These are phyloP conservation scores for Ceramica pisi DNA, from an alignment of 2,888 invertebrate genomes.

Conservation along the genomic window DNA sequence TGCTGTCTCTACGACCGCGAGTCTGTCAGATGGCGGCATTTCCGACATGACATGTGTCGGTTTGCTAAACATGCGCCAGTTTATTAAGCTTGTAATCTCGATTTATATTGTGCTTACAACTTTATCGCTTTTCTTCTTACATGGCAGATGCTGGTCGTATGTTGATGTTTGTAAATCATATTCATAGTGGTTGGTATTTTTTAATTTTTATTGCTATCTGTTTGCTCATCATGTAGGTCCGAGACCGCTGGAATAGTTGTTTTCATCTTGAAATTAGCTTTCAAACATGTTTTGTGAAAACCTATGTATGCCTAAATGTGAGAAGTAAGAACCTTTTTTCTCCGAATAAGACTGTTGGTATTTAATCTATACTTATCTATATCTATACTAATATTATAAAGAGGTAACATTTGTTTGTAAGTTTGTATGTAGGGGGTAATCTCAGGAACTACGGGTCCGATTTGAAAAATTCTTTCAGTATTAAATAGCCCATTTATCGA, in stretches of 20 bases:
- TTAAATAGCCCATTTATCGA: too few species aligned
- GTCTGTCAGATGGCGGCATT: slow-evolving; percentile 41
- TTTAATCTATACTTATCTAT: too few species aligned
- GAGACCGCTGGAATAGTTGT: too few species aligned
- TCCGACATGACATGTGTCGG: slow-evolving; percentile 46
- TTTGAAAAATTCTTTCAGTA: too few species aligned
- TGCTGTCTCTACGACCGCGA: slow-evolving; percentile 35
- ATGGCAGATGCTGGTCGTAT: background rate
- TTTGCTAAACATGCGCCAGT: slow-evolving; percentile 30
- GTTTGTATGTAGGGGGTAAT: too few species aligned
- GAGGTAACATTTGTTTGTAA: too few species aligned
- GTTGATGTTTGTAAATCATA: background rate
- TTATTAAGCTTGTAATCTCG: slow-evolving; percentile 43
- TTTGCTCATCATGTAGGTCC: too few species aligned
- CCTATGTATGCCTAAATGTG: too few species aligned
- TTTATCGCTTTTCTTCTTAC: background rate
- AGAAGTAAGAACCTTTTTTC: background rate
- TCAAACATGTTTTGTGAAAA: too few species aligned
- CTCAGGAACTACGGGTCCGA: too few species aligned
- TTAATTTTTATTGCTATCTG: background rate
- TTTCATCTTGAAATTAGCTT: too few species aligned
- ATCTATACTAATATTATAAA: too few species aligned
- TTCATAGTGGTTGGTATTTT: background rate
- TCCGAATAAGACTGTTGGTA: background rate
- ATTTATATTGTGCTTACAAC: slow-evolving; percentile 14